A percentile compares a stretch with the other conserved stretches of the same genome.
Conservation (phyloP, 2,113 vertebrate genomes). For the Oncorhynchus tshawytscha region DNA sequence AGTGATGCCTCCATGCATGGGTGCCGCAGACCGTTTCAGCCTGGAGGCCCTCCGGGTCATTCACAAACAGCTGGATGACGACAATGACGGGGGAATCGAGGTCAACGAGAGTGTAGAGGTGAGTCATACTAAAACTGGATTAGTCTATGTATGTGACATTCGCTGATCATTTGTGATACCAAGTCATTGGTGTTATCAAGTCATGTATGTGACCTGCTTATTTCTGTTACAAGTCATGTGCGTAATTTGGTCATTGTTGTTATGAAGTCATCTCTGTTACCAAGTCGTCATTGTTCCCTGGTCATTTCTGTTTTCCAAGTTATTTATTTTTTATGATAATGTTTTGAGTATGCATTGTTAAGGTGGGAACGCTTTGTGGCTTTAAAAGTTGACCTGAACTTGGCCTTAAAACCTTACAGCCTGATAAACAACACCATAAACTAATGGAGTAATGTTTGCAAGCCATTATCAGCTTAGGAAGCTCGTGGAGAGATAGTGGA, state of each 20-base stretch:
- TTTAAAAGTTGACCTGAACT: no score
- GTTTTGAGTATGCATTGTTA: no score
- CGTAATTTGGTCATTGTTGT: not conserved
- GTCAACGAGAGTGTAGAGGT: constrained; percentile 99
- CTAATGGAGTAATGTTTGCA: not conserved
- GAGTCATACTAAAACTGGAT: constrained; percentile 39
- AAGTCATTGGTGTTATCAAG: not conserved
- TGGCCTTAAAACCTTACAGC: not conserved
- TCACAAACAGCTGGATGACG: constrained; percentile 98
- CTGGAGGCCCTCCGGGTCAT: constrained; percentile 94
- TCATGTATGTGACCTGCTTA: not conserved
- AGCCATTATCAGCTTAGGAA: not conserved
- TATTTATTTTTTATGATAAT: no score
- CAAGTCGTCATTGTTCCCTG: not conserved
- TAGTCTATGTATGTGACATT: not conserved
- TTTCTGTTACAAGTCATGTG: no score
- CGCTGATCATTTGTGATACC: not conserved
- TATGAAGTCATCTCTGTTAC: not conserved
- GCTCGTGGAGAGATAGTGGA: not conserved
- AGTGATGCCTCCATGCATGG: constrained; percentile 88
- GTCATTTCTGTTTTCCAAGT: not conserved
- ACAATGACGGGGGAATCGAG: constrained; percentile 97
- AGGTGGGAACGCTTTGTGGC: no score
- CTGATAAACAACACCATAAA: not conserved
- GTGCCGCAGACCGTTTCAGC: constrained; percentile 90